A percentile compares a stretch with the other conserved stretches of the same genome.
Evolutionary conservation across 1,140 invertebrate genomes (phyloP).

Genomic region (Trypoxylus dichotomus): DNA sequence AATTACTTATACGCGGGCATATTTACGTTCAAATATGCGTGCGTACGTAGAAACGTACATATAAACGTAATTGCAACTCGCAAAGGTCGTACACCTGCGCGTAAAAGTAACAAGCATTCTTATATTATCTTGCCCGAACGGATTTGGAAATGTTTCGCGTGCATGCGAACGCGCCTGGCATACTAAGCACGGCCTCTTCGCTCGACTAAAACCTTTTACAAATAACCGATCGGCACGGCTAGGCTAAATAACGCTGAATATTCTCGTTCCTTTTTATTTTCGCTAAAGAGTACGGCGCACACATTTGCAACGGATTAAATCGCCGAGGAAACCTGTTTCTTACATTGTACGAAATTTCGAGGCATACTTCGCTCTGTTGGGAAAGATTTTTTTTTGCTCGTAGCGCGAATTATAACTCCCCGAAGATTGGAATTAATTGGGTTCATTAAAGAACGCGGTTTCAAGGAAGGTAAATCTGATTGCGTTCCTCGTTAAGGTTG

Average conservation of each 20-base stretch:
- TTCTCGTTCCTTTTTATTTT: too few species aligned
- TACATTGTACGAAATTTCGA: not conserved
- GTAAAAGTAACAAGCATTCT: not conserved
- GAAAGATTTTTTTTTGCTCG: too few species aligned
- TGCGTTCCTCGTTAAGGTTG: too few species aligned
- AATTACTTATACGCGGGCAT: not conserved
- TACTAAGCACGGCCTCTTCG: not conserved
- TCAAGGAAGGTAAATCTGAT: too few species aligned
- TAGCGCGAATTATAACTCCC: too few species aligned
- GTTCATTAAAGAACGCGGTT: too few species aligned
- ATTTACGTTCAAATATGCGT: not conserved
- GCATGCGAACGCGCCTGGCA: not conserved
- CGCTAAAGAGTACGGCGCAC: too few species aligned
- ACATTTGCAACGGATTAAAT: not conserved
- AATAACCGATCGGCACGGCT: too few species aligned
- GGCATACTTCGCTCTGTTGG: too few species aligned
- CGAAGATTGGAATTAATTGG: too few species aligned
- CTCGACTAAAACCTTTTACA: not conserved
- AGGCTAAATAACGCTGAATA: too few species aligned
- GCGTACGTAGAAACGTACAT: not conserved
- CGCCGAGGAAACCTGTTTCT: not conserved
- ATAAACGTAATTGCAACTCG: not conserved
- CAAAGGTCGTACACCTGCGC: not conserved
- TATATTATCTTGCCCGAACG: not conserved
- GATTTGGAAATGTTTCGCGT: not conserved